phyloP scores from a whole-genome alignment of 2,797 vertebrate genomes.

The Clarias laeviceps region DNA sequence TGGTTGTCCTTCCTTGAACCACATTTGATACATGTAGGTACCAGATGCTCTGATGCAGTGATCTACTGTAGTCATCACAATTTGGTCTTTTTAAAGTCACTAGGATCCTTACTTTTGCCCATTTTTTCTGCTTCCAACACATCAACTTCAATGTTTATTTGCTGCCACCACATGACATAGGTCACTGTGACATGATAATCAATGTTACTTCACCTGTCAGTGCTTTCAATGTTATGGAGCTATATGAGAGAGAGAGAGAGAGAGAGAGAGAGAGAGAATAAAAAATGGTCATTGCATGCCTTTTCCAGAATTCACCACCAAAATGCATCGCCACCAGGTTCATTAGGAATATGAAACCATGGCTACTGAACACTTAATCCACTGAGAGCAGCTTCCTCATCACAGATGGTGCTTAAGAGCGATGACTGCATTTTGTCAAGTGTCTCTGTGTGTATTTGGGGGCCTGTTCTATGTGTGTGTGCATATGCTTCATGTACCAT shows the following conservation, averaged over 20 bases:
- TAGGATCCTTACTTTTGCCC: no score
- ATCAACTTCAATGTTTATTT: no score
- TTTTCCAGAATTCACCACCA: slow-evolving; percentile 20
- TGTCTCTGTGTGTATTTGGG: slow-evolving; percentile 25
- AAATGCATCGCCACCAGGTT: slow-evolving; percentile 11
- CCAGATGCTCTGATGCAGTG: no score
- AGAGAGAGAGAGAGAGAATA: background rate
- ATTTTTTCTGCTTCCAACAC: no score
- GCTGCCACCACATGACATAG: no score
- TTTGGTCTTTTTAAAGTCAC: no score
- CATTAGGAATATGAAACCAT: slow-evolving; percentile 38
- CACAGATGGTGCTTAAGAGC: slow-evolving; percentile 48
- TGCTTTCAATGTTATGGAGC: no score
- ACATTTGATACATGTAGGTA: no score
- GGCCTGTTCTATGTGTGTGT: slow-evolving; percentile 2
- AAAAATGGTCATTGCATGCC: background rate
- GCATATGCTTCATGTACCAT: slow-evolving; percentile 27
- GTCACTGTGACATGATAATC: no score
- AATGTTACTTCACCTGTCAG: no score
- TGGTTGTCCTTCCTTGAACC: no score
- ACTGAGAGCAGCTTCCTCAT: slow-evolving; percentile 26
- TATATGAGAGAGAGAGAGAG: background rate
- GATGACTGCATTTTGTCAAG: slow-evolving; percentile 33
- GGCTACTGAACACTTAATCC: slow-evolving; percentile 14
- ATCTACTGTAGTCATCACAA: no score